Evolutionary conservation across 2,888 invertebrate species (phyloP), one percentile per base, ranked within the genome.

Genomic region (Synergus japonicus): DNA sequence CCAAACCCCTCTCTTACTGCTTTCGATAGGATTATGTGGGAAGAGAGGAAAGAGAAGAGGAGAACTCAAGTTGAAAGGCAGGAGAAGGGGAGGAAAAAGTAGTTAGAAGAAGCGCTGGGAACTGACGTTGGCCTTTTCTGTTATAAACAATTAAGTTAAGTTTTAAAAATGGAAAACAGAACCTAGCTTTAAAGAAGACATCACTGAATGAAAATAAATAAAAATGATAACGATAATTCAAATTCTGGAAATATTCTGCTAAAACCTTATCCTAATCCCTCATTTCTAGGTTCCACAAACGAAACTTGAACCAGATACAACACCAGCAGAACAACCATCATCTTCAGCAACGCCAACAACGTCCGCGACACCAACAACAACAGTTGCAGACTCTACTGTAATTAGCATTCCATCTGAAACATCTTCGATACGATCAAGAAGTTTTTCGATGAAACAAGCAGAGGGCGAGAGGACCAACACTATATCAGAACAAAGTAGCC

Each of bases 351-450:
- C 87, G 18, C 84, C 86, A 37, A 85, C 87, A 4, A 81, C 85
- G 0, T 86, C 86, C 12, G 22, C 29, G 22, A 13, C 7, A 29
- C 29, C 63, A 1, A 5, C 63, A 29, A 63, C 63, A 29, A 63
- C 63, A 7, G 13, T 63, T 13, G 29, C 12, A 15, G 89, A 88
- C 15, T 81, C 88, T 2, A 85, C 86, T 0, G 77, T 83, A 10
- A 87, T 89, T 41, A 88, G 83, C 78, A 85, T 90, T 37, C 88
- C 88, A 4, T 88, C 89, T 4, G 91, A 91, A 54, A 86, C 89
- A 2, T 88, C 89, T 4, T 90, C 90, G 1, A 84, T 87, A 37
- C 88, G 86, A 18, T 89, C 88, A 1, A 85, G 86, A 46, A 88
- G 85, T 58, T 85, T 86, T 12, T 87, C 88, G 2, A 78, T 86